A percentile compares a stretch with the other conserved stretches of the same genome.
These are phyloP conservation scores for Polydrusus tereticollis DNA, from an alignment of 2,888 invertebrate genomes.

Conservation along the genomic window DNA sequence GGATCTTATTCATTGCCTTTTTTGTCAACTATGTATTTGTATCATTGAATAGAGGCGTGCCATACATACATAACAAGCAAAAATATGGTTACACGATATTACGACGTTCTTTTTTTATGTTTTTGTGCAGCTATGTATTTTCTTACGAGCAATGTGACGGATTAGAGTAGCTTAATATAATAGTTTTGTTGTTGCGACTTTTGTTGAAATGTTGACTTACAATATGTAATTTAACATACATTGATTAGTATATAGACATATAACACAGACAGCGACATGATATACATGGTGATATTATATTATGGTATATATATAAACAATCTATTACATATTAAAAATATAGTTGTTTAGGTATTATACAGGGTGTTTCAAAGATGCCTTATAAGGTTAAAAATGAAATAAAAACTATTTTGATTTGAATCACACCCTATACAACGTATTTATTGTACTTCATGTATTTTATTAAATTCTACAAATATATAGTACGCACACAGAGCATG, in stretches of 20 bases:
- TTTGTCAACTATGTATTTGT: no score
- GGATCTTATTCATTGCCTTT: no score
- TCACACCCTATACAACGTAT: not conserved
- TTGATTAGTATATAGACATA: not conserved
- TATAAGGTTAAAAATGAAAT: no score
- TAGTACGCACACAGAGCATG: conserved; percentile 44
- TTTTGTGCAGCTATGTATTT: no score
- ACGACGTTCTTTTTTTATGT: no score
- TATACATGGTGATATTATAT: not conserved
- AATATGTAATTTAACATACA: not conserved
- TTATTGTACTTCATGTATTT: not conserved
- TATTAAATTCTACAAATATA: conserved; percentile 23
- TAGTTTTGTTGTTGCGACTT: no score
- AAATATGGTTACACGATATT: no score
- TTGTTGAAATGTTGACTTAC: no score
- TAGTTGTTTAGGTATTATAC: not conserved
- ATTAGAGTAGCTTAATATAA: no score
- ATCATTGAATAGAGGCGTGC: no score
- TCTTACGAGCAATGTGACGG: no score
- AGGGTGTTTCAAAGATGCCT: not conserved
- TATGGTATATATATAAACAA: not conserved
- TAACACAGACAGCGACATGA: conserved; percentile 5
- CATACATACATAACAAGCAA: no score
- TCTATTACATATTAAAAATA: conserved; percentile 5
- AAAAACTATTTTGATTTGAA: not conserved